Percentiles rank a stretch among this genome's conserved stretches.
These are phyloP conservation scores for Xiphias gladius DNA, from an alignment of 2,113 vertebrate species.

Conservation along the genomic window DNA sequence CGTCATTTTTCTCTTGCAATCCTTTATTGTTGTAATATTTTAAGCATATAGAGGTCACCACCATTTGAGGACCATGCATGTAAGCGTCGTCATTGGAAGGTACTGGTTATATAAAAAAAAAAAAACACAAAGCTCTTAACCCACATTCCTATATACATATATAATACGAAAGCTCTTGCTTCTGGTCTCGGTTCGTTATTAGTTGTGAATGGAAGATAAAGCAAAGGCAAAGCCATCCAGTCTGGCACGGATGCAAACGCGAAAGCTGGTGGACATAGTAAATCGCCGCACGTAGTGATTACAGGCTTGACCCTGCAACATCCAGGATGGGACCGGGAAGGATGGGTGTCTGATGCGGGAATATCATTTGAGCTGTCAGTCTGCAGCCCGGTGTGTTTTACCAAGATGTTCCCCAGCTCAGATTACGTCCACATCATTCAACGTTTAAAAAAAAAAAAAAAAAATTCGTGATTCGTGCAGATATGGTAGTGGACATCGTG, in stretches of 20 bases:
- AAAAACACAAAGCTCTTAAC: not conserved
- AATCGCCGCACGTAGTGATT: slow-evolving; percentile 28
- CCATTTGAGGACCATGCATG: slow-evolving; percentile 37
- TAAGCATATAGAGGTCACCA: slow-evolving; percentile 53
- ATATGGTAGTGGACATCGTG: slow-evolving; percentile 37
- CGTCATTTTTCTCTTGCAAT: not conserved
- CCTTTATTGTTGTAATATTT: not conserved
- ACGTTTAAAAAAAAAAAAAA: slow-evolving; percentile 14
- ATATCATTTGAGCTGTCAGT: not conserved
- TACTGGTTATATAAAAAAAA: not conserved
- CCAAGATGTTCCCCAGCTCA: not conserved
- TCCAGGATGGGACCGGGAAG: slow-evolving; percentile 23
- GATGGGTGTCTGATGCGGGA: not conserved
- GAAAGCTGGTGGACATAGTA: slow-evolving; percentile 16
- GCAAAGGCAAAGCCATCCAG: not conserved
- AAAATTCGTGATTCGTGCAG: slow-evolving; percentile 6
- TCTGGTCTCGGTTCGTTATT: not conserved
- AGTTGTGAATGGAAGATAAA: not conserved
- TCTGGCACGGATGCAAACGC: not conserved
- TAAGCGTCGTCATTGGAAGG: slow-evolving; percentile 48
- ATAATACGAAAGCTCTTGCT: not conserved
- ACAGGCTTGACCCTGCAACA: slow-evolving; percentile 31
- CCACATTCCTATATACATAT: too few relatives aligned
- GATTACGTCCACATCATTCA: not conserved
- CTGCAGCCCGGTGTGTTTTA: not conserved